Evolutionary conservation across 1,140 invertebrate genomes (phyloP).

Genomic region (Sycophila sp.): DNA sequence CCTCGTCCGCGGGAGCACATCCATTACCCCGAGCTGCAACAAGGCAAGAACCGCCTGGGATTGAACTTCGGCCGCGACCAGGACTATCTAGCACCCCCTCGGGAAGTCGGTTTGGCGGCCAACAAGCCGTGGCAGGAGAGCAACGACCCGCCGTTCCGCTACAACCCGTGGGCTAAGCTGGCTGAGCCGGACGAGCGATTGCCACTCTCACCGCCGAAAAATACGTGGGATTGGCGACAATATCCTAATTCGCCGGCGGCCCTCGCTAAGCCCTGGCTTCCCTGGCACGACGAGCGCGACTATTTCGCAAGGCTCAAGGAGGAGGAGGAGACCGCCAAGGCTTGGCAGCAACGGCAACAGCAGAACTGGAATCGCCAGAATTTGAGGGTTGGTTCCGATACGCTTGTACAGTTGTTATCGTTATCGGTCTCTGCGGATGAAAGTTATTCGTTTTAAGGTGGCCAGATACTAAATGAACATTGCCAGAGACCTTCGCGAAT

Average conservation of each 20-base stretch:
- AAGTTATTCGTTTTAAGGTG: no score
- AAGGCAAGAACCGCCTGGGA: conserved; percentile 32
- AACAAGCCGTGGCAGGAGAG: conserved; percentile 37
- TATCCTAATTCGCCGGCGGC: not conserved
- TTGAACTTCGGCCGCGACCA: conserved; percentile 26
- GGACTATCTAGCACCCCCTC: conserved; percentile 34
- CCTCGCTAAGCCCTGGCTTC: conserved; percentile 46
- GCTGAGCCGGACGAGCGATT: conserved; percentile 21
- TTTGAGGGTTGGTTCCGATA: not conserved
- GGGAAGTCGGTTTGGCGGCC: conserved; percentile 38
- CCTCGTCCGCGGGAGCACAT: not conserved
- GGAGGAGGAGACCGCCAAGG: conserved; percentile 22
- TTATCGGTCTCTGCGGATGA: no score
- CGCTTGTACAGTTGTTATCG: no score
- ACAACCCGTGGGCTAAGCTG: conserved; percentile 38
- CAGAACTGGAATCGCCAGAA: conserved; percentile 27
- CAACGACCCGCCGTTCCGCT: conserved; percentile 32
- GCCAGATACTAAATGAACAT: no score
- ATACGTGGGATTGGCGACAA: conserved; percentile 46
- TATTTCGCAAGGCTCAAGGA: conserved; percentile 44
- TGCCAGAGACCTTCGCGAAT: no score
- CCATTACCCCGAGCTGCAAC: not conserved
- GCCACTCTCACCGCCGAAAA: not conserved
- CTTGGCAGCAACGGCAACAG: conserved; percentile 34
- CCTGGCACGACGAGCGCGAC: conserved; percentile 43